Evolutionary conservation across 2,888 invertebrate species (phyloP).

Genomic region (Mimachlamys varia): DNA sequence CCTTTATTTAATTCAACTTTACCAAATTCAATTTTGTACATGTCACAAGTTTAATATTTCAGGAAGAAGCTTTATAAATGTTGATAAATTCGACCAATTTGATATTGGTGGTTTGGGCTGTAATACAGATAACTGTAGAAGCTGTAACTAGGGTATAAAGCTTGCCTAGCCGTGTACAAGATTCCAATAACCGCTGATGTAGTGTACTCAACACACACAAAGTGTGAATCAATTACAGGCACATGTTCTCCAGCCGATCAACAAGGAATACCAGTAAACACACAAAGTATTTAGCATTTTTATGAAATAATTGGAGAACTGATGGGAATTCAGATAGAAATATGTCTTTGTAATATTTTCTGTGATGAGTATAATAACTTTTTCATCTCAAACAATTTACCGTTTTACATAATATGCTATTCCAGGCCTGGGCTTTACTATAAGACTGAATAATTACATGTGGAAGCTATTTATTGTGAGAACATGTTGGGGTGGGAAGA

Average conservation of each 20-base stretch:
- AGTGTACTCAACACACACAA: neutral
- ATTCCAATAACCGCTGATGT: neutral
- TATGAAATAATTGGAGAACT: slow-evolving; percentile 26
- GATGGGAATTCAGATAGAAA: neutral
- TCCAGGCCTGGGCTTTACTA: neutral
- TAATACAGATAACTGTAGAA: neutral
- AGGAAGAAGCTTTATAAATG: neutral
- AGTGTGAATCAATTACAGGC: neutral
- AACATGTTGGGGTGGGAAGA: neutral
- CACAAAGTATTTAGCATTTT: slow-evolving; percentile 22
- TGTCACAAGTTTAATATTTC: neutral
- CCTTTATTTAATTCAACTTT: neutral
- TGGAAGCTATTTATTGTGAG: neutral
- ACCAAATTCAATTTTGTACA: neutral
- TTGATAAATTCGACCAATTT: neutral
- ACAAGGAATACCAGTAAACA: neutral
- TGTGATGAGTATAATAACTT: neutral
- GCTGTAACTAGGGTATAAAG: neutral
- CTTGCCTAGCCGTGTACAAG: neutral
- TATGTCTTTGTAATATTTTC: slow-evolving; percentile 11
- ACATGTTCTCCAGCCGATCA: neutral
- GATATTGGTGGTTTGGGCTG: neutral
- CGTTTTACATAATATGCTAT: neutral
- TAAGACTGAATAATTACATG: neutral
- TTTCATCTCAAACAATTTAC: slow-evolving; percentile 28